phyloP scores from a whole-genome alignment of 2,113 vertebrate species.

The Neogale vison region DNA sequence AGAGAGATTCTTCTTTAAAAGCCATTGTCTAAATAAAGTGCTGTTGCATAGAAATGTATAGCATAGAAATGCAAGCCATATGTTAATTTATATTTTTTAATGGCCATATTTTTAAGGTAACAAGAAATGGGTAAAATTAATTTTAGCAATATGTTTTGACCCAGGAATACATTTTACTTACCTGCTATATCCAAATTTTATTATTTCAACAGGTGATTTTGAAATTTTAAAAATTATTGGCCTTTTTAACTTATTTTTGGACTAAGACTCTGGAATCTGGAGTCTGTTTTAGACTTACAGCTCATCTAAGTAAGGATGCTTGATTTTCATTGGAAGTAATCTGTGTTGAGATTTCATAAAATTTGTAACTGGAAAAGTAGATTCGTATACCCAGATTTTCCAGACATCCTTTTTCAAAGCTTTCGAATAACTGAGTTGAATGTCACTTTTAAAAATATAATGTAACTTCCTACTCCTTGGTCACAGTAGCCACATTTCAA shows the following conservation, averaged over 20 bases:
- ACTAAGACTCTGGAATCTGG: neutral
- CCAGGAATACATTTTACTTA: conserved; percentile 29
- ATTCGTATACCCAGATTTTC: neutral
- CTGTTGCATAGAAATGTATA: neutral
- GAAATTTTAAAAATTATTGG: neutral
- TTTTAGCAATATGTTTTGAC: conserved; percentile 1
- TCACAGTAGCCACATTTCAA: neutral
- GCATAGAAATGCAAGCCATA: neutral
- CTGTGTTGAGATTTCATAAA: neutral
- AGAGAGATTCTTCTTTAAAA: conserved; percentile 7
- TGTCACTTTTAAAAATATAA: neutral
- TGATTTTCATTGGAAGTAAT: neutral
- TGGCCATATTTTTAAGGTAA: neutral
- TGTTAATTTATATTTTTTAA: conserved; percentile 4
- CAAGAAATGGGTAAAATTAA: neutral
- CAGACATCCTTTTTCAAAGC: neutral
- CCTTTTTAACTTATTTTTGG: neutral
- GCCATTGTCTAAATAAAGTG: neutral
- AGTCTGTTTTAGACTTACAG: neutral
- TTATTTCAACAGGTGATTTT: conserved; percentile 29
- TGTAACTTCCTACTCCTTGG: neutral
- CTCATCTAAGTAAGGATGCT: neutral
- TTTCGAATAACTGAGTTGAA: neutral
- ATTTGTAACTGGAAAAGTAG: neutral
- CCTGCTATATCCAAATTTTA: neutral